These are phyloP conservation scores for Drosophila kohkoa DNA, from an alignment of 1,140 invertebrate genomes.

Conservation along the genomic window DNA sequence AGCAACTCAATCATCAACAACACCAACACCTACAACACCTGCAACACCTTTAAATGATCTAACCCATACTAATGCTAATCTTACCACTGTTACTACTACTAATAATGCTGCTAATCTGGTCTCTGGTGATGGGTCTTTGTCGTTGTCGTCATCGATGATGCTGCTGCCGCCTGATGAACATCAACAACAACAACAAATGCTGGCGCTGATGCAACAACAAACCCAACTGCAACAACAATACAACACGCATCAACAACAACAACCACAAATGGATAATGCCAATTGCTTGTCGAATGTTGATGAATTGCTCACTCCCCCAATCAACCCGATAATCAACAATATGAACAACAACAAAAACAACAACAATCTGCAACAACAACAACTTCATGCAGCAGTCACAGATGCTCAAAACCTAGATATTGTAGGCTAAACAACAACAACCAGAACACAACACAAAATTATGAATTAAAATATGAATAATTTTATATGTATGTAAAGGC, in stretches of 20 bases:
- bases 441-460: slow-evolving; percentile 63
- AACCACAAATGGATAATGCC: slow-evolving; percentile 47
- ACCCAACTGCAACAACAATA: slow-evolving; percentile 82
- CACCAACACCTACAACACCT: slow-evolving; percentile 39
- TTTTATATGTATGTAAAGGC: slow-evolving; percentile 48
- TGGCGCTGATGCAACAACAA: slow-evolving; percentile 78
- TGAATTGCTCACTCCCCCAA: slow-evolving; percentile 50
- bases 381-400: slow-evolving; percentile 73
- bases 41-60: slow-evolving; percentile 59
- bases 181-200: slow-evolving; percentile 79
- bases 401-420: slow-evolving; percentile 85
- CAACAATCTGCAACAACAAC: slow-evolving; percentile 63
- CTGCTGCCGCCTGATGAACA: slow-evolving; percentile 49
- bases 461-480: slow-evolving; percentile 57
- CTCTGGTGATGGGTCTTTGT: slow-evolving; percentile 53
- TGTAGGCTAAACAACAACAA: slow-evolving; percentile 78
- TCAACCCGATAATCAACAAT: slow-evolving; percentile 27
- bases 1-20: slow-evolving; percentile 41
- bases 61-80: slow-evolving; percentile 83
- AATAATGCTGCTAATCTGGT: slow-evolving; percentile 68
- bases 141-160: slow-evolving; percentile 33
- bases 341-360: slow-evolving; percentile 51
- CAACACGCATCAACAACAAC: slow-evolving; percentile 64
- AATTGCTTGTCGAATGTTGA: slow-evolving; percentile 46
- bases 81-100: slow-evolving; percentile 82